Evolutionary conservation across 2,888 invertebrate genomes (phyloP).

Genomic region (Amphiduros pacificus): DNA sequence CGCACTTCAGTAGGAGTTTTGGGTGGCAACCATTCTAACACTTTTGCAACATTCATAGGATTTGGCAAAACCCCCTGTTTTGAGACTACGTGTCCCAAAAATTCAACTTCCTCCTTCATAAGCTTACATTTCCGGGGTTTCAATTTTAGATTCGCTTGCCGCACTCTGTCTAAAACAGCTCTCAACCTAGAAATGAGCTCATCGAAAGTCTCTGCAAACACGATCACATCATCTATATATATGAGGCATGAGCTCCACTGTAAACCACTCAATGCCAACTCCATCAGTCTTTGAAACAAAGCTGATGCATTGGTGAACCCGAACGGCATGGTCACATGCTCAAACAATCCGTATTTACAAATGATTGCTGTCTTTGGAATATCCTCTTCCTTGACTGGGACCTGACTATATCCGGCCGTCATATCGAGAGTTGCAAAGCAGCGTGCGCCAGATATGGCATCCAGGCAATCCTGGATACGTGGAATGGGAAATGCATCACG

Average conservation of each 20-base stretch:
- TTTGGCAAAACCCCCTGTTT: neutral
- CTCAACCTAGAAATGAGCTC: slow-evolving; percentile 19
- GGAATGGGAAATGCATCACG: slow-evolving; percentile 26
- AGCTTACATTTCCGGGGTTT: slow-evolving; percentile 27
- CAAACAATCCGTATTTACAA: slow-evolving; percentile 2
- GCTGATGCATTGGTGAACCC: slow-evolving; percentile 4
- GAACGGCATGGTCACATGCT: slow-evolving; percentile 3
- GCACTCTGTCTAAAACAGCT: slow-evolving; percentile 24
- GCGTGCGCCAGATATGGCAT: slow-evolving; percentile 21
- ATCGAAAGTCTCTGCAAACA: slow-evolving; percentile 19
- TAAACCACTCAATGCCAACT: neutral
- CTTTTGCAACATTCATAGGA: slow-evolving; percentile 7
- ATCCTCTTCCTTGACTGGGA: slow-evolving; percentile 4
- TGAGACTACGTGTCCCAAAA: slow-evolving; percentile 12
- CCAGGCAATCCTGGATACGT: slow-evolving; percentile 15
- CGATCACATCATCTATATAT: slow-evolving; percentile 30
- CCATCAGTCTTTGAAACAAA: slow-evolving; percentile 3
- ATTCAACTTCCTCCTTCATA: neutral
- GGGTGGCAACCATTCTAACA: slow-evolving; percentile 26
- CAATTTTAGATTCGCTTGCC: slow-evolving; percentile 14
- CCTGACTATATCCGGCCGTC: slow-evolving; percentile 7
- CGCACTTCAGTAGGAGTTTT: slow-evolving; percentile 22
- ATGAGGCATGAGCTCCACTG: neutral
- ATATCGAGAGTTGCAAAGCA: slow-evolving; percentile 30
- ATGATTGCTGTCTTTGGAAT: slow-evolving; percentile 15